Base-by-base conservation (phyloP, 2,888 invertebrate species). In the Lacanobia wlatinum region DNA sequence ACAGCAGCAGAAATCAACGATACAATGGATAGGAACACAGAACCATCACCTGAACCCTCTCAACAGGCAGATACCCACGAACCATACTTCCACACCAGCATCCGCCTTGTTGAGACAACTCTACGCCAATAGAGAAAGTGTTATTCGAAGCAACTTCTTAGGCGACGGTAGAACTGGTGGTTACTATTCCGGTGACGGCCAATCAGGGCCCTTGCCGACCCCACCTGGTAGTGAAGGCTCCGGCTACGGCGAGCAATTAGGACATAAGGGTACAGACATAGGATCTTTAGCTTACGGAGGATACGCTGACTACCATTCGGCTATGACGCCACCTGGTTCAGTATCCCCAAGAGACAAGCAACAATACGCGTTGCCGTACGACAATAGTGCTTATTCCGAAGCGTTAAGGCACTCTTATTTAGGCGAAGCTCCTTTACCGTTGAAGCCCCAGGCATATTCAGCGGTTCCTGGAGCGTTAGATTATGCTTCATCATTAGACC, bases 281-380 rank as follows among this genome's bases (percentile, higher is more conserved):
- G 90, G 98, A 96, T 93, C 98, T 93, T 90, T 96, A 85, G 94
- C 96, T 60, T 96, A 96, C 74, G 95, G 95, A 43, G 97, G 97
- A 55, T 97, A 97, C 83, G 98, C 98, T 81, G 98, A 98, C 89
- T 98, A 98, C 89, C 99, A 99, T 92, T 98, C 98, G 55, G 98
- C 98, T 62, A 99, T 99, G 98, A 99, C 99, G 7, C 99, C 99
- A 67, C 99, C 99, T 66, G 98, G 99, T n/a, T 99, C 99, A 6
- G 99, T 99, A 2, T 99, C 99, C 8, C 99, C 99, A 0, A 97
- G 99, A 77, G 99, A 99, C 90, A 98, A 97, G 91, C 98, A 97
- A 87, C 97, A 97, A 86, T 96, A 96, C 70, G 93, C 96, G 7
- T 86, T 96, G 93, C 89, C 97, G 79, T 93, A 97, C 94, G 92